Base-by-base conservation (phyloP, 2,113 vertebrate species). In the Scomber scombrus region DNA sequence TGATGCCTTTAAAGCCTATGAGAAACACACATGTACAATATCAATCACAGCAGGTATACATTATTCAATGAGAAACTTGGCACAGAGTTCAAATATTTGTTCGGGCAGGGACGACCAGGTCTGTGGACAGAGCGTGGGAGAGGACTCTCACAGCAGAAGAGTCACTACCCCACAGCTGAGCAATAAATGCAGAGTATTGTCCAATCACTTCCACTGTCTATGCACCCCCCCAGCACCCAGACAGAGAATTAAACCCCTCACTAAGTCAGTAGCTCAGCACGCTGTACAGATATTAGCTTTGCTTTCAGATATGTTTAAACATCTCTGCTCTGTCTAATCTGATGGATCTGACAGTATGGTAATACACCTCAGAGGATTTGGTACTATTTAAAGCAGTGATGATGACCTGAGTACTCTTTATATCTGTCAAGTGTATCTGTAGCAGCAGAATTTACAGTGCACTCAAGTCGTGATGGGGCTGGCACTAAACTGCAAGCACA, bases 51-150 rank as follows among this genome's bases (percentile, higher is more conserved):
- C 70, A 69, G 78, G 70, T 81, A 67, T 61, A 71, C 68, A 64
- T 80, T 81, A 82, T 73, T 86, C 75, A 91, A 50, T 34, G 75
- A 71, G 54, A 71, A 71, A 84, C 71, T 82, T 71, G 85, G 78
- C 76, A 75, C 40, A 11, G 66, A 77, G 82, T 85, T 88, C 85
- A 93, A 93, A 92, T 92, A 91, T 93, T 93, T 91, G 90, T 86
- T 89, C 8, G 81, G 66, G 85, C 86, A 77, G 68, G 65, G 80
- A 77, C 23, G 34, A 80, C 58, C 52, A 26, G 75, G 80, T 79
- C 68, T 21, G 66, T 73, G 81, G 71, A 81, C 75, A 67, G 86
- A 90, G 90, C 79, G 85, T 92, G 91, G 89, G 89, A 91, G 82
- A 85, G 79, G 47, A 65, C 67, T 55, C 73, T 69, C 70, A 80